Conservation (phyloP, 1,140 invertebrate genomes). For the Macrobrachium rosenbergii region DNA sequence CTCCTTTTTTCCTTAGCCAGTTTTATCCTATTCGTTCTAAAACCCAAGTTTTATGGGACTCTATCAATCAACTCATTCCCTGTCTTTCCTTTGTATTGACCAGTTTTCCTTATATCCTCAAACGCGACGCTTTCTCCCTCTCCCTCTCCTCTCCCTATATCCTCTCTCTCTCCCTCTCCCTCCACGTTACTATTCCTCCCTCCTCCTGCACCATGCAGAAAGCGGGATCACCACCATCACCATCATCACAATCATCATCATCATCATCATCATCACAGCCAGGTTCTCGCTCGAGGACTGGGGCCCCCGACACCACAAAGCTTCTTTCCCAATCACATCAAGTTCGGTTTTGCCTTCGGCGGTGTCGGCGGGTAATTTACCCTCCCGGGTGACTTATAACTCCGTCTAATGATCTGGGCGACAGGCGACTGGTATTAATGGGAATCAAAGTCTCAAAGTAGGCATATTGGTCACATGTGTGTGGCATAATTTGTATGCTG, state of each 20-base stretch:
- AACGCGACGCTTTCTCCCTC: too few species aligned
- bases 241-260: neutral
- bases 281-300: neutral
- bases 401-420: neutral
- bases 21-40: too few species aligned
- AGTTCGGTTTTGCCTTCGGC: neutral
- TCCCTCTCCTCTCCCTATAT: neutral
- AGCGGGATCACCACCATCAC: neutral
- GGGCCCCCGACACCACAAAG: constrained; percentile 18
- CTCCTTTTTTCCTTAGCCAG: too few species aligned
- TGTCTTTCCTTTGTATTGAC: neutral
- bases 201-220: neutral
- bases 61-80: too few species aligned
- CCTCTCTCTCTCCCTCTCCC: constrained; percentile 10
- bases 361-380: neutral
- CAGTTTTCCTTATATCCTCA: constrained; percentile 6
- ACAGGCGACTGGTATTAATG: neutral
- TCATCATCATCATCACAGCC: neutral
- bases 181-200: neutral
- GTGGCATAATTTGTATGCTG: constrained; percentile 46
- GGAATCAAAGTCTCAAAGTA: constrained; percentile 18
- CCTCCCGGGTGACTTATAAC: neutral
- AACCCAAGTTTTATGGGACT: too few species aligned
- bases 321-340: neutral
- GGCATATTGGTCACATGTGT: constrained; percentile 47